phyloP scores from a whole-genome alignment of 2,113 vertebrate genomes.

The Gavia stellata region DNA sequence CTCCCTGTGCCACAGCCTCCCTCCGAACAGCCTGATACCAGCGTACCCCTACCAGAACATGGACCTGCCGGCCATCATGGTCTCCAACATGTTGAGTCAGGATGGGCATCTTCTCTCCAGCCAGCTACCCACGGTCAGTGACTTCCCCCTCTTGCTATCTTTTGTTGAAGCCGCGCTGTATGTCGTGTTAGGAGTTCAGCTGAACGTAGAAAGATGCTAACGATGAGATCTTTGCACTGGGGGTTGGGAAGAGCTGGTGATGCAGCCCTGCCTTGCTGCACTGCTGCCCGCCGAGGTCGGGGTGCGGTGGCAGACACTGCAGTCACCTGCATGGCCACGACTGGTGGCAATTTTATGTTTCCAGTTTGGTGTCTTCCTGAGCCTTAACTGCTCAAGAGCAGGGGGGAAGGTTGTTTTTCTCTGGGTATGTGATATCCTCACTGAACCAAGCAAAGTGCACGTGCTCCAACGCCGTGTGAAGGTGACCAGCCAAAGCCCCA shows the following conservation, averaged over 20 bases:
- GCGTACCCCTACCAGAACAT: constrained; percentile 90
- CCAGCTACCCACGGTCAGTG: constrained; percentile 96
- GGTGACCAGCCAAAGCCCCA: background rate
- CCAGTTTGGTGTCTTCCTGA: background rate
- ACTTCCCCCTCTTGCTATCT: background rate
- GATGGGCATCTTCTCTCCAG: constrained; percentile 93
- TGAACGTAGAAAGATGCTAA: background rate
- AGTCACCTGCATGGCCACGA: background rate
- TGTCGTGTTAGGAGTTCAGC: background rate
- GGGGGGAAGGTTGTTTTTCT: background rate
- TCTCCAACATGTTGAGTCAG: constrained; percentile 97
- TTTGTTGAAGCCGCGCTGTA: rapidly evolving
- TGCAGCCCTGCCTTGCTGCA: background rate
- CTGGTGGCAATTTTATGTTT: background rate
- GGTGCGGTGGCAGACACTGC: background rate
- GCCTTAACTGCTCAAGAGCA: background rate
- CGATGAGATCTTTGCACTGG: rapidly evolving
- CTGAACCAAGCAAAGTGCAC: rapidly evolving
- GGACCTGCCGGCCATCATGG: constrained; percentile 98
- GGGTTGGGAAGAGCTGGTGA: background rate
- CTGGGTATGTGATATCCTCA: background rate
- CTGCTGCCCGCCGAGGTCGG: background rate
- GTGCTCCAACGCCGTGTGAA: background rate
- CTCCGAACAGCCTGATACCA: constrained; percentile 92
- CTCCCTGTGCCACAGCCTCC: constrained; percentile 90